Percentiles rank a stretch among this genome's conserved stretches.
Evolutionary conservation across 2,888 invertebrate genomes (phyloP).

Genomic region (Timema cristinae): DNA sequence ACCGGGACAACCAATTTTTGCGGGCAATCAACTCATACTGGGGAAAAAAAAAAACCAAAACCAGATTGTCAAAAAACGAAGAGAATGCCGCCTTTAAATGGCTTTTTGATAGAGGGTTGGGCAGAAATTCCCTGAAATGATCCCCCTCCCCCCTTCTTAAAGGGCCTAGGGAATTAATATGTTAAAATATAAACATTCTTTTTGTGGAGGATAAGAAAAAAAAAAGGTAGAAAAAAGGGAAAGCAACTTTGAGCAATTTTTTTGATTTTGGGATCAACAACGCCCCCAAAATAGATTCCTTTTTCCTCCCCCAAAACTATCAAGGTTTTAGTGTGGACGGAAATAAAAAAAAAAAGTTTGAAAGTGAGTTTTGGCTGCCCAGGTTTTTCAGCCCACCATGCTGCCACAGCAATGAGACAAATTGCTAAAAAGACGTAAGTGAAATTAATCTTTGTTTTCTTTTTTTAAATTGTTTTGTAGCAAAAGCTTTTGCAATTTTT

Average conservation of each 20-base stretch:
- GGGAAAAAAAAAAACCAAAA: background rate
- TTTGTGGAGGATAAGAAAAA: background rate
- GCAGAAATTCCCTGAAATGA: background rate
- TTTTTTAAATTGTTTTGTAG: too few relatives aligned
- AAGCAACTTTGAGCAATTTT: background rate
- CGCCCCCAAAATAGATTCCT: too few relatives aligned
- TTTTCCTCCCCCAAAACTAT: too few relatives aligned
- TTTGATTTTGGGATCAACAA: background rate
- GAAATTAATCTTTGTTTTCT: background rate
- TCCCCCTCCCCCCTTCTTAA: background rate
- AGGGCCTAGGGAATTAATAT: background rate
- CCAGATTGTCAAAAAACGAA: background rate
- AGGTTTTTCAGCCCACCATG: background rate
- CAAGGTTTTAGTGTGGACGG: background rate
- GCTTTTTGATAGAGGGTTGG: background rate
- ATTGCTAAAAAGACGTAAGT: constrained; percentile 5
- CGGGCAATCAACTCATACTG: background rate
- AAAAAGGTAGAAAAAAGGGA: background rate
- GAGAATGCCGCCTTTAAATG: background rate
- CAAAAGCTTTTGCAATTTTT: too few relatives aligned
- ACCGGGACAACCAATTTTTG: background rate
- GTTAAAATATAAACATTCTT: background rate
- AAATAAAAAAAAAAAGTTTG: background rate
- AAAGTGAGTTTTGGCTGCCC: background rate
- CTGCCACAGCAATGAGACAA: background rate